Evolutionary conservation across 2,888 invertebrate genomes (phyloP), one percentile per base, ranked within the genome.

Genomic region (Mythimna pallens): DNA sequence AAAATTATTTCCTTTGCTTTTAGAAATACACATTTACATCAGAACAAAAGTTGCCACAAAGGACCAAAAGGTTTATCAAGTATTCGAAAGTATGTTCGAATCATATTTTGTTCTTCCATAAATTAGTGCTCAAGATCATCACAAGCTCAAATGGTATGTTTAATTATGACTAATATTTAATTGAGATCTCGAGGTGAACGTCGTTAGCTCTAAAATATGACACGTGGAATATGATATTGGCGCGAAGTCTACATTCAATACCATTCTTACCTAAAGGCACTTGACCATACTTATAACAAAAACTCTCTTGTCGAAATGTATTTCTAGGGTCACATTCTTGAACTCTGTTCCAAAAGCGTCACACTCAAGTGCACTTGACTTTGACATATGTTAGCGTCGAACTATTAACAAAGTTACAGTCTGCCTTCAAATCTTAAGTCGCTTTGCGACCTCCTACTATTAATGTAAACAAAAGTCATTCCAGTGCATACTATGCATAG

Each of bases 131-230:
- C 76, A 63, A 64, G 71, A 83, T 81, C 67, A 54, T 80, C 66
- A 69, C 71, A 58, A 76, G 64, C 69, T 70, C 76, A 67, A 50
- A 71, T 80, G 83, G 70, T 59, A 80, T 75, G 69, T 70, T 71
- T 74, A 83, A 75, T 79, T 83, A 82, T 80, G 83, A 81, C 81
- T 70, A 83, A 82, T 66, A 69, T 74, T 79, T 83, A 81, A 79
- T 80, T 82, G 70, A 30, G 36, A 59, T 64, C 70, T 69, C 80
- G 65, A 83, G 75, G 80, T 83, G 80, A 69, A 52, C 65, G 30
- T 66, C 17, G 63, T 43, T 34, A 30, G 36, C 65, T 59, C 68
- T 75, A 65, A 69, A 55, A 69, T 73, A 61, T 67, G 57, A 34
- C 43, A 78, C 82, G 52, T n/a, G 43, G 34, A 73, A 73, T 65